Evolutionary conservation across 2,797 vertebrate genomes (phyloP).

Genomic region (Gymnothorax reevesii): DNA sequence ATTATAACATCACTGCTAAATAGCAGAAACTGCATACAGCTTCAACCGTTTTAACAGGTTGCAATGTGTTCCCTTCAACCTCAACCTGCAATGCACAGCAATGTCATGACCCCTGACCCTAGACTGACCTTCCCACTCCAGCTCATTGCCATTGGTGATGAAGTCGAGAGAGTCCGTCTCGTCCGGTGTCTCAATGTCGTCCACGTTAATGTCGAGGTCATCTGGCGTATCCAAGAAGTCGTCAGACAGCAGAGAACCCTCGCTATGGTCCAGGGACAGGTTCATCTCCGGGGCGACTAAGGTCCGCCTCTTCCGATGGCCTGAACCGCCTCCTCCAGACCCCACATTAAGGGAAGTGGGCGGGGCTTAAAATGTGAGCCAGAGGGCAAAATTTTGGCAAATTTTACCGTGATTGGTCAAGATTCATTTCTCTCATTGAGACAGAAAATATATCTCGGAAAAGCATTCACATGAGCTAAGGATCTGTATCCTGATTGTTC

Average conservation of each 20-base stretch:
- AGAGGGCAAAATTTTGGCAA: not conserved
- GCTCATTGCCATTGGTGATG: slow-evolving; percentile 88
- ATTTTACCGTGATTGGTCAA: not conserved
- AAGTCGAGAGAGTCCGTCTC: slow-evolving; percentile 96
- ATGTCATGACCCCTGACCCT: not conserved
- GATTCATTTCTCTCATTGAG: not conserved
- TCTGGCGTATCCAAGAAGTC: slow-evolving; percentile 94
- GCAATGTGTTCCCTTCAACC: too few species aligned
- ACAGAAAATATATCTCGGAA: not conserved
- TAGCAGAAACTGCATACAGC: not conserved
- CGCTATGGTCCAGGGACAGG: slow-evolving; percentile 94
- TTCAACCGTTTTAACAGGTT: not conserved
- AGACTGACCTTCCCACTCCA: slow-evolving; percentile 95
- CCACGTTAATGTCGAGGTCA: slow-evolving; percentile 94
- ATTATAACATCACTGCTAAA: not conserved
- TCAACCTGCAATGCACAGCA: not conserved
- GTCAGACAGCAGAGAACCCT: slow-evolving; percentile 91
- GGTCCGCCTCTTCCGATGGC: slow-evolving; percentile 85
- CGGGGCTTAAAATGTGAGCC: slow-evolving; percentile 69
- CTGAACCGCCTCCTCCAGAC: slow-evolving; percentile 56
- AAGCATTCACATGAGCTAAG: not conserved
- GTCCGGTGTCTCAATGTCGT: slow-evolving; percentile 94
- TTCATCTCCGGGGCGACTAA: slow-evolving; percentile 94
- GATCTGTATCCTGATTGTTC: not conserved
- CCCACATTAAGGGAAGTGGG: slow-evolving; percentile 81